Base-by-base conservation (phyloP, 2,888 invertebrate genomes). In the Nomada goodeniana region DNA sequence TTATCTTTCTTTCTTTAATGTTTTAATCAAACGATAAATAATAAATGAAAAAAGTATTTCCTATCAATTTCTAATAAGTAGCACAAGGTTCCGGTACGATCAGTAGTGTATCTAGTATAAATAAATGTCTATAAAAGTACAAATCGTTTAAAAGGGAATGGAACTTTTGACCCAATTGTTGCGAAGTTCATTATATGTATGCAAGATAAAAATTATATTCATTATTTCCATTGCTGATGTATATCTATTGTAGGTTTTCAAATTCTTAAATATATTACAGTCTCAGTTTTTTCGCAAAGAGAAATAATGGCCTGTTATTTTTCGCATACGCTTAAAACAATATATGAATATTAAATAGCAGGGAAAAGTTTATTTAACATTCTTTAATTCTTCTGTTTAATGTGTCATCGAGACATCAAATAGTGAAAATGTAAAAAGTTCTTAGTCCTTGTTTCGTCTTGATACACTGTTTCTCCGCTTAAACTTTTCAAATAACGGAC, bases 61-160 rank as follows among this genome's bases (percentile, higher is more conserved):
- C 5, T 73, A 65, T 42, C 42, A 76, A 57, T 71, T 67, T 50
- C n/a, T 67, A 77, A 42, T 72, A 86, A 86, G 86, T 86, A 80
- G 80, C 70, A 79, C 81, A 83, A 83, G 74, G 76, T 86, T 86
- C 86, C 81, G 86, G 81, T 83, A 68, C 18, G 9, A 29, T 26
- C 86, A 86, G 86, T 64, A 53, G 10, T 76, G 86, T 86, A 80
- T 60, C 64, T 61, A 79, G 36, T 36, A 36, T 36, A 36, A 36
- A 36, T 36, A 36, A 7, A 36, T 36, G 7, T 36, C 0, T n/a
- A 26, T 44, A 42, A n/a, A 78, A 50, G 57, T 73, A 73, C 44
- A 53, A 52, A 55, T n/a, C n/a, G 23, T 57, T 80, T 61, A 63
- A 71, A 73, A 67, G 57, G 44, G 42, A 53, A 63, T 47, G 65